Evolutionary conservation across 2,113 vertebrate genomes (phyloP).

Genomic region (Ciconia boyciana): DNA sequence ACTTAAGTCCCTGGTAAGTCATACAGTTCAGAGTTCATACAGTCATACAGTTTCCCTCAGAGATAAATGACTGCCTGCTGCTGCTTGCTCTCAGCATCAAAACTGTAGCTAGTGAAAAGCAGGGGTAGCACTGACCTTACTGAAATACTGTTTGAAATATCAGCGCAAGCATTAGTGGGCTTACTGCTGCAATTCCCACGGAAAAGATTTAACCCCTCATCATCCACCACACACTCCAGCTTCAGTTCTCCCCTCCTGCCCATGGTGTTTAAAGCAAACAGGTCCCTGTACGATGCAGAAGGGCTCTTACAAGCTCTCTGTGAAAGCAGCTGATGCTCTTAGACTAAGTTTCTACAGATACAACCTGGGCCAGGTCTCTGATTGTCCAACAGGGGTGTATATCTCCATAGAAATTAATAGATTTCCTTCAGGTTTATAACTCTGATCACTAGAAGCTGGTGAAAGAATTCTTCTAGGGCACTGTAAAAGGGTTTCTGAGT

Average conservation of each 20-base stretch:
- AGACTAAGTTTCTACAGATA: background rate
- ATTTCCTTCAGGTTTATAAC: background rate
- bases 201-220: background rate
- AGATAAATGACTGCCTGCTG: background rate
- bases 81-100: background rate
- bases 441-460: background rate
- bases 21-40: background rate
- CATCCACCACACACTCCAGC: too few species aligned
- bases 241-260: background rate
- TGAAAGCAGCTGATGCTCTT: background rate
- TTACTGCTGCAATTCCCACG: background rate
- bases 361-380: background rate
- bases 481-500: background rate
- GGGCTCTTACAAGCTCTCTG: background rate
- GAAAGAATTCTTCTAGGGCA: background rate
- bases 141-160: background rate
- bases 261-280: background rate
- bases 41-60: background rate
- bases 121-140: background rate
- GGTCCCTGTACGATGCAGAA: accelerated
- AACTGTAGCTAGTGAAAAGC: background rate
- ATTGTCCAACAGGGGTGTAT: background rate
- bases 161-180: background rate
- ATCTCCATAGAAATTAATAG: background rate
- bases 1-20: background rate